Conservation (phyloP, 2,113 vertebrate species). For the Cettia cetti region DNA sequence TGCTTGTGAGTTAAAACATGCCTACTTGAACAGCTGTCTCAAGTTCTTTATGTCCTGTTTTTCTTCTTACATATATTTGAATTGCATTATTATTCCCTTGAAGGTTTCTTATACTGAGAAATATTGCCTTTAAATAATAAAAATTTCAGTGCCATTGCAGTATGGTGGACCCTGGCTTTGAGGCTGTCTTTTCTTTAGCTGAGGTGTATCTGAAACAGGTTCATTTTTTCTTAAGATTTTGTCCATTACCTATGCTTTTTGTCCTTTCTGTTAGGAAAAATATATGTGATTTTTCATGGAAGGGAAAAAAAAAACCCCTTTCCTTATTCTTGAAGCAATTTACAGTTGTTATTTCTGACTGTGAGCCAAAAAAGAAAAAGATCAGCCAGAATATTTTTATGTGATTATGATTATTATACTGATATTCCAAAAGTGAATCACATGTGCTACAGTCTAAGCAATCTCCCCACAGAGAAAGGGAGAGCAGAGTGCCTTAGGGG, state of each 20-base stretch:
- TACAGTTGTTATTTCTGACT: not conserved
- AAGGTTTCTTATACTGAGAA: not conserved
- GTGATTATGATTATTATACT: not conserved
- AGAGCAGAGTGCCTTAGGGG: not conserved
- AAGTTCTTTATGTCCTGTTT: not conserved
- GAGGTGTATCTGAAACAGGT: not conserved
- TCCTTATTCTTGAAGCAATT: not conserved
- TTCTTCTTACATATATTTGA: not conserved
- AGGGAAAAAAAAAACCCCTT: no score
- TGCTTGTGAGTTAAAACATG: not conserved
- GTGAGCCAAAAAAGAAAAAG: not conserved
- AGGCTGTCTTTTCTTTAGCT: not conserved
- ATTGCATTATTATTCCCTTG: not conserved
- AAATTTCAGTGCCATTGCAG: not conserved
- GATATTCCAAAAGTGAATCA: not conserved
- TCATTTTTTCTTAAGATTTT: not conserved
- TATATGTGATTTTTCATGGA: not conserved
- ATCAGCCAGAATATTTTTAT: not conserved
- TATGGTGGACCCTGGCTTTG: not conserved
- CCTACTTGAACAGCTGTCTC: not conserved
- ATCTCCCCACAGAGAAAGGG: not conserved
- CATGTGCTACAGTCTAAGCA: not conserved
- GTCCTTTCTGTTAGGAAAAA: not conserved
- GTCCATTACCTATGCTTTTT: not conserved
- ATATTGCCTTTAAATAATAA: not conserved